Conservation (phyloP, 2,113 vertebrate species). For the Shinisaurus crocodilurus region DNA sequence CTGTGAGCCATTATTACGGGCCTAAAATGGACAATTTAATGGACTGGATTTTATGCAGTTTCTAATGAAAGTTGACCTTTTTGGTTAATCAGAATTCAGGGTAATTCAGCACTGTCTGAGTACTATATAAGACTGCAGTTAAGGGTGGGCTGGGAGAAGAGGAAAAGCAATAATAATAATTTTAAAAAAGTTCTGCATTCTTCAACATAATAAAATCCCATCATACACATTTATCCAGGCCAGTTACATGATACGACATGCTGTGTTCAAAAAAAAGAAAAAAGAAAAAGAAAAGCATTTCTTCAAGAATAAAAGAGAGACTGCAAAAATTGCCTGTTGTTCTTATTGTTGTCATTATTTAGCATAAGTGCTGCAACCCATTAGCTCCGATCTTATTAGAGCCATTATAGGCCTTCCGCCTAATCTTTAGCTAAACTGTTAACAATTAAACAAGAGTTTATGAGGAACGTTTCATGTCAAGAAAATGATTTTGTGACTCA, state of each 20-base stretch:
- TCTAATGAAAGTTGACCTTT: constrained; percentile 60
- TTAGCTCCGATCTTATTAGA: constrained; percentile 39
- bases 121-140: constrained; percentile 50
- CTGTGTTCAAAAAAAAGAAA: constrained; percentile 2
- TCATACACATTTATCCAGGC: constrained; percentile 40
- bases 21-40: constrained; percentile 59
- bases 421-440: constrained; percentile 30
- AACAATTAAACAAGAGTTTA: constrained; percentile 43
- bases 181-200: constrained; percentile 2
- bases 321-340: background rate
- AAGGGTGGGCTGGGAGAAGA: background rate
- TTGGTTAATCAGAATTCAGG: constrained; percentile 64
- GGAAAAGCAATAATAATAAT: constrained; percentile 24
- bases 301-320: constrained; percentile 34
- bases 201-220: constrained; percentile 47
- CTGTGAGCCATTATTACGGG: constrained; percentile 46
- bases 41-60: constrained; percentile 60
- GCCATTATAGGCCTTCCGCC: constrained; percentile 32
- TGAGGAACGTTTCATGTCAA: constrained; percentile 14
- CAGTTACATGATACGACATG: constrained; percentile 20
- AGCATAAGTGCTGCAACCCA: background rate
- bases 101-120: constrained; percentile 42
- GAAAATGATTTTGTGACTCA: constrained; percentile 16
- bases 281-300: no score
- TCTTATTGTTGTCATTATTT: constrained; percentile 4